Percentiles rank a stretch among this genome's conserved stretches.
Evolutionary conservation across 2,797 vertebrate species (phyloP).

Genomic region (Chelonia mydas): DNA sequence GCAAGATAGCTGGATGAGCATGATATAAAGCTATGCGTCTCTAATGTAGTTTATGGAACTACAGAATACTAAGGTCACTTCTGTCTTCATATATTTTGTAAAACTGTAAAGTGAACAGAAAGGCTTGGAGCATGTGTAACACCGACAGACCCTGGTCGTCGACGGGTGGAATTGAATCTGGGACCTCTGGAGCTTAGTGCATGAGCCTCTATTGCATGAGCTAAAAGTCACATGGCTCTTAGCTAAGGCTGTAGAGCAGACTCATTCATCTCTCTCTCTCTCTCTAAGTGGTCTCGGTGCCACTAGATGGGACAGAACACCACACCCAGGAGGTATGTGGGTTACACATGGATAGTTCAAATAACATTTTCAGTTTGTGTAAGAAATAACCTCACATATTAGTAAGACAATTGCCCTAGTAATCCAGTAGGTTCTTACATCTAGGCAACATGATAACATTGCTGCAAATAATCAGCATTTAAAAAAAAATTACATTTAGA

Average conservation of each 20-base stretch:
- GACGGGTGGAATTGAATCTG: no score
- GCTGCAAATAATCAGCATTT: background rate
- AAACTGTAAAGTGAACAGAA: background rate
- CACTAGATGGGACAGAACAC: no score
- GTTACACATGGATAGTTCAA: fast-evolving
- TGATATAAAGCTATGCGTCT: background rate
- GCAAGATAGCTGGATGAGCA: background rate
- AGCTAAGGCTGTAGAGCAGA: no score
- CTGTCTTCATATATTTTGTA: background rate
- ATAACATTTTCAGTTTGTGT: background rate
- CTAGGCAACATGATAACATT: background rate
- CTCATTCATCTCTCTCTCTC: no score
- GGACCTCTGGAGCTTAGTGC: no score
- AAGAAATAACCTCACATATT: background rate
- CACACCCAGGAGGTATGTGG: no score
- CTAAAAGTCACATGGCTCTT: no score
- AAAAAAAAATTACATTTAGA: background rate
- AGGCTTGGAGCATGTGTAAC: background rate
- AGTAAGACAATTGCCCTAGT: background rate
- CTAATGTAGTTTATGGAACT: background rate
- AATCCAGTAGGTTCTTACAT: background rate
- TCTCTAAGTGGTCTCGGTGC: no score
- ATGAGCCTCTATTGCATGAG: no score
- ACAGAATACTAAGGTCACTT: background rate
- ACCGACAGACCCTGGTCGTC: no score